These are phyloP conservation scores for Phenganax subtilis DNA, from an alignment of 92 coral and sea anemone genomes.

Conservation along the genomic window DNA sequence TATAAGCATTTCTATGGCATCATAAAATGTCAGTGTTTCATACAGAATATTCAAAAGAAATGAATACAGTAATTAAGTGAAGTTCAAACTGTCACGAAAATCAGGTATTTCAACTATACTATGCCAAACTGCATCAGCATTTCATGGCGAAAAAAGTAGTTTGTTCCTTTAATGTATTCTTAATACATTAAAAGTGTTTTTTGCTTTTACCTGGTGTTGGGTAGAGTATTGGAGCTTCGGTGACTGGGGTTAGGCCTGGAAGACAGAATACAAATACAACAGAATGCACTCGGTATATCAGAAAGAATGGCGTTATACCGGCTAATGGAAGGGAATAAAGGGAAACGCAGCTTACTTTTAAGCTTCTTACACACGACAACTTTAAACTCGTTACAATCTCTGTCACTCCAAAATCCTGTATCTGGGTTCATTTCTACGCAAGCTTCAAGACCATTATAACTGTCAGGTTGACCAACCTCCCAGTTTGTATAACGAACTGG, in stretches of 20 bases:
- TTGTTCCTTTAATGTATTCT: no score
- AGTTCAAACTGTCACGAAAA: no score
- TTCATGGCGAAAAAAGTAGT: neutral
- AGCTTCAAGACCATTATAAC: conserved; percentile 88
- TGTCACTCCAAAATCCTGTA: conserved; percentile 82
- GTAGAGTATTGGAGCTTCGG: neutral
- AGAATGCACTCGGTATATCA: neutral
- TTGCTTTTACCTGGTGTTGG: neutral
- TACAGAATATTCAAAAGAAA: no score
- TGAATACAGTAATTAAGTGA: no score
- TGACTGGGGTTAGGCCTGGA: neutral
- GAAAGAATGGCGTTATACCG: neutral
- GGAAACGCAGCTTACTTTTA: conserved; percentile 56
- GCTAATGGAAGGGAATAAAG: neutral
- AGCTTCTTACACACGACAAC: conserved; percentile 70
- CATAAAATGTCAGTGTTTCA: no score
- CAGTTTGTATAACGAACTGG: conserved; percentile 76
- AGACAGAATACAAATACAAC: neutral
- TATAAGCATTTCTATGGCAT: no score
- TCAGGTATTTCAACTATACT: no score
- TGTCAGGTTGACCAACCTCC: conserved; percentile 90
- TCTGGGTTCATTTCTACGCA: conserved; percentile 66
- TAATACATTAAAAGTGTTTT: neutral
- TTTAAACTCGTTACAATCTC: conserved; percentile 63
- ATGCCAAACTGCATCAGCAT: neutral